A percentile compares a stretch with the other conserved stretches of the same genome.
These are phyloP conservation scores for Gallinago stenura DNA, from an alignment of 2,797 vertebrate species.

Conservation along the genomic window DNA sequence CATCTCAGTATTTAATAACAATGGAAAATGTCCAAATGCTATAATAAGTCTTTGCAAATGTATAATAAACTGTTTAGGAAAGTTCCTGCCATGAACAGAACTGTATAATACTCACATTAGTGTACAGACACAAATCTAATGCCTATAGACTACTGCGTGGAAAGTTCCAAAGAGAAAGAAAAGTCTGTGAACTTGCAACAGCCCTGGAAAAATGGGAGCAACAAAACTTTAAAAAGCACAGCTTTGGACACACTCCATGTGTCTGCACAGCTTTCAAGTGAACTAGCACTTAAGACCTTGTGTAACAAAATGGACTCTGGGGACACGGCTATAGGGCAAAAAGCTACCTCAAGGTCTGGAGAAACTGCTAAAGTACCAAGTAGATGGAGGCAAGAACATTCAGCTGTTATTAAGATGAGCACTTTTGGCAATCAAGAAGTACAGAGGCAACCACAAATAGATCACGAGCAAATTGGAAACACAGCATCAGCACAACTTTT, in stretches of 20 bases:
- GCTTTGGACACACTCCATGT: conserved; percentile 84
- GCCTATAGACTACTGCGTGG: conserved; percentile 75
- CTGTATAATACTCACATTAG: conserved; percentile 71
- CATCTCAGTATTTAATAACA: conserved; percentile 55
- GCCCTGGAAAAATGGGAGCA: conserved; percentile 81
- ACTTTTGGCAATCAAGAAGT: conserved; percentile 88
- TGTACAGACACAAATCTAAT: conserved; percentile 73
- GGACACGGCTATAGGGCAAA: conserved; percentile 88
- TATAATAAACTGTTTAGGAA: conserved; percentile 70
- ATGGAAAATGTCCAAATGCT: conserved; percentile 73
- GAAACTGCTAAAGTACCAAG: conserved; percentile 89
- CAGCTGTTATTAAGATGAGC: conserved; percentile 89
- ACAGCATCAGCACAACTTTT: conserved; percentile 88
- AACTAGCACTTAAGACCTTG: conserved; percentile 86
- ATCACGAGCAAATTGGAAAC: conserved; percentile 84
- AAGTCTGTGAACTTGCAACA: conserved; percentile 70
- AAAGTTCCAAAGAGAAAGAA: conserved; percentile 78
- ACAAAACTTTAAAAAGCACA: conserved; percentile 81
- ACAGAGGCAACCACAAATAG: conserved; percentile 84
- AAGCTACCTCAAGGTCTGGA: conserved; percentile 89
- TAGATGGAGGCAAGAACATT: conserved; percentile 92
- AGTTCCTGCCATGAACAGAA: conserved; percentile 77
- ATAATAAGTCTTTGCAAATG: conserved; percentile 70
- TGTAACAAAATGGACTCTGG: conserved; percentile 90
- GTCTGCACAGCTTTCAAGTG: conserved; percentile 82